Evolutionary conservation across 2,888 invertebrate species (phyloP), one percentile per base, ranked within the genome.

Genomic region (Erebia epiphron): DNA sequence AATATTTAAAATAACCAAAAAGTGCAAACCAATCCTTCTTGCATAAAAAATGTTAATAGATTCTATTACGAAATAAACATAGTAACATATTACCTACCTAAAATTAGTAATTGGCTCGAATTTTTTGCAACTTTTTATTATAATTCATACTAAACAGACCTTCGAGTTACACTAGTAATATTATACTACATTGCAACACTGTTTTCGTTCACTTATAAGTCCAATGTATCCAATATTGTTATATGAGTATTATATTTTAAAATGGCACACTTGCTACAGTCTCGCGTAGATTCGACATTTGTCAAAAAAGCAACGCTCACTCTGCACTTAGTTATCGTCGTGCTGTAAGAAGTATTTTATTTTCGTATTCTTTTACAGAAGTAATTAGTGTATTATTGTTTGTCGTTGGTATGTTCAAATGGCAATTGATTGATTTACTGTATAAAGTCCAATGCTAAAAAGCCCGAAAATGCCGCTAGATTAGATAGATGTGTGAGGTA

Each of bases 301-400:
- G 13, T 62, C 21, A 41, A 52, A 52, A 67, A 79, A 73, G 79
- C 77, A 78, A 79, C 73, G 80, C 91, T 91, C 92, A 91, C 92
- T 90, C 84, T 92, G 93, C 93, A 92, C 93, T 90, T 93, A 93
- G 93, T 92, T 85, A 87, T 91, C 91, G 91, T 92, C 92, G 91
- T 93, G 91, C 87, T 92, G 92, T 92, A 91, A 90, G 86, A 87
- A 86, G 82, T 83, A 79, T 88, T 89, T 89, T 90, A 82, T 90
- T 90, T 91, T 90, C 83, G 85, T 90, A 85, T 89, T 91, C 85
- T 90, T 91, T 91, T 91, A 85, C 86, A 90, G 86, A 89, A 87
- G 91, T 92, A 90, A 87, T 92, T 92, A 93, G 92, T 92, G 90
- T 92, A 84, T 90, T 91, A 91, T 84, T 92, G 89, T 91, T 85